A percentile compares a stretch with the other conserved stretches of the same genome.
These are phyloP conservation scores for Zosterops lateralis DNA, from an alignment of 2,113 vertebrate species.

Conservation along the genomic window DNA sequence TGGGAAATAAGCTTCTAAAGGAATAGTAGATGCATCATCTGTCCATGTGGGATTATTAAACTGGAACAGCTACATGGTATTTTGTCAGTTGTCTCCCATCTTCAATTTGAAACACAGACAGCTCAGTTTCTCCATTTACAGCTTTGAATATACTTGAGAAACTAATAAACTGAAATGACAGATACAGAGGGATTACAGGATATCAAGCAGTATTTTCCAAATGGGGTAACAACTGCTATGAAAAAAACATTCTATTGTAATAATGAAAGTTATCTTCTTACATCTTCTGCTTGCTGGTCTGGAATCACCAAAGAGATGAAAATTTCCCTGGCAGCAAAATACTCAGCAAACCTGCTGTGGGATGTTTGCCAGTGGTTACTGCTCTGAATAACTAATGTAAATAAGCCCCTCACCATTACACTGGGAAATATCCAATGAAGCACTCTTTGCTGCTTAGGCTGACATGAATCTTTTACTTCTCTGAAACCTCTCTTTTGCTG, in stretches of 20 bases:
- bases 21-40: background rate
- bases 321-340: conserved; percentile 9
- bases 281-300: conserved; percentile 42
- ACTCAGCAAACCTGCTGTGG: background rate
- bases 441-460: background rate
- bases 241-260: conserved; percentile 33
- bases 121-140: conserved; percentile 28
- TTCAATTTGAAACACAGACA: conserved; percentile 26
- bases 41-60: conserved; percentile 46
- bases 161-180: conserved; percentile 61
- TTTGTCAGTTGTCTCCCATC: conserved; percentile 43
- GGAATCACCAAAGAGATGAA: conserved; percentile 36
- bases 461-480: background rate
- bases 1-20: conserved; percentile 32
- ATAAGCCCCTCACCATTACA: background rate
- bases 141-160: conserved; percentile 52
- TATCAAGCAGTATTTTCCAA: conserved; percentile 61
- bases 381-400: background rate
- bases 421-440: background rate
- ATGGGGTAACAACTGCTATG: conserved; percentile 50
- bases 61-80: conserved; percentile 28
- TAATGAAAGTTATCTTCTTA: conserved; percentile 63
- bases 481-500: background rate
- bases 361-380: background rate
- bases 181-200: conserved; percentile 43